Evolutionary conservation across 2,113 vertebrate genomes (phyloP).

Genomic region (Pan paniscus): DNA sequence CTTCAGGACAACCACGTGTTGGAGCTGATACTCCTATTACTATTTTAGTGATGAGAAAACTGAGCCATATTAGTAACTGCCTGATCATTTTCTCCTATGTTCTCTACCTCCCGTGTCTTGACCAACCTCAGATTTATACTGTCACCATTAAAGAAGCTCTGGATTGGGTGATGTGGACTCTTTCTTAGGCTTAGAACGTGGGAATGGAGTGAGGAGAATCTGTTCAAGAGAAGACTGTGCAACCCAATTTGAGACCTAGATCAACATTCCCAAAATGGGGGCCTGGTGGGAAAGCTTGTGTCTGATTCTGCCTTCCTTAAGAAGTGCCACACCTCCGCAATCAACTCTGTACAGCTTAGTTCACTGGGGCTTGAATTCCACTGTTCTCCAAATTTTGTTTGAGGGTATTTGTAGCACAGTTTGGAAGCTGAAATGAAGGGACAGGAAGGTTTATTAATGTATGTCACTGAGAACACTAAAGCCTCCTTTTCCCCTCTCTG

Average conservation of each 20-base stretch:
- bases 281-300: not conserved
- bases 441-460: not conserved
- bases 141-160: not conserved
- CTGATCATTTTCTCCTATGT: not conserved
- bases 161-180: not conserved
- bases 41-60: not conserved
- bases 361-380: not conserved
- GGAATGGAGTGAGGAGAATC: not conserved
- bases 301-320: not conserved
- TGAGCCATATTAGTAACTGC: not conserved
- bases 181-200: not conserved
- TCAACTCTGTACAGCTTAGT: no score
- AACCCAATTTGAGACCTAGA: not conserved
- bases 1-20: not conserved
- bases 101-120: not conserved
- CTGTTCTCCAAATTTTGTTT: not conserved
- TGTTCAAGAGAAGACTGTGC: not conserved
- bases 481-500: not conserved
- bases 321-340: not conserved
- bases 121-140: not conserved
- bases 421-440: not conserved
- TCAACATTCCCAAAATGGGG: not conserved
- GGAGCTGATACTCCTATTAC: not conserved
- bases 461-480: not conserved
- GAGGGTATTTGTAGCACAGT: not conserved